Percentiles rank a stretch among this genome's conserved stretches.
Conservation (phyloP, 2,113 vertebrate genomes). For the Todiramphus chloris region DNA sequence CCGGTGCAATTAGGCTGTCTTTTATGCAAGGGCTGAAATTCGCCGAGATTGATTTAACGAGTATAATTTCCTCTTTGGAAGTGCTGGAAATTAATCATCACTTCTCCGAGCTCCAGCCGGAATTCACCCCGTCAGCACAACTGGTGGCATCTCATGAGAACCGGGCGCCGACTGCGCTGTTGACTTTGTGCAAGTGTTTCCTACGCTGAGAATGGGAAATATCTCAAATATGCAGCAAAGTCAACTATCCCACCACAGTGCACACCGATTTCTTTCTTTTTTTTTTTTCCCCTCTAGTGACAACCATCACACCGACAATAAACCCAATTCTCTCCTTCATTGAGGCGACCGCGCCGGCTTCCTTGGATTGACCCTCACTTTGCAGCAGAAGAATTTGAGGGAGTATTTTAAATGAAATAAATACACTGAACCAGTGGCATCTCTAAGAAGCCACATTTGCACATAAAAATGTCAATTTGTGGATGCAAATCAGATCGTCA, state of each 20-base stretch:
- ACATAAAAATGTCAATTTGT: not conserved
- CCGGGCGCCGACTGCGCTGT: not conserved
- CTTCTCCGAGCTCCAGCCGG: not conserved
- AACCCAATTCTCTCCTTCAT: not conserved
- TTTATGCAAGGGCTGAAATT: conserved; percentile 45
- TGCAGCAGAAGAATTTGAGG: not conserved
- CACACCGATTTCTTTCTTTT: not conserved
- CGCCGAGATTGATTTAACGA: conserved; percentile 21
- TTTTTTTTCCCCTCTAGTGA: not conserved
- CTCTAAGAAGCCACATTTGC: not conserved
- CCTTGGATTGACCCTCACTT: not conserved
- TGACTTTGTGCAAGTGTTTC: conserved; percentile 1
- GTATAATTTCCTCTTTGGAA: conserved; percentile 57
- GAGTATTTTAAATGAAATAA: not conserved
- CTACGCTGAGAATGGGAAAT: not conserved
- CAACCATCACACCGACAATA: not conserved
- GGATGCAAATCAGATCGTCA: not conserved
- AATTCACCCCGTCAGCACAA: conserved; percentile 48
- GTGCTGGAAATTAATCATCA: conserved; percentile 49
- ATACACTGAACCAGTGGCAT: not conserved
- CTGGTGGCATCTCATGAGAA: not conserved
- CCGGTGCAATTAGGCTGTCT: conserved; percentile 31
- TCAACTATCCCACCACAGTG: not conserved
- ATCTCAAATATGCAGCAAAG: not conserved
- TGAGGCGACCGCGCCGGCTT: not conserved